Percentiles rank a stretch among this genome's conserved stretches.
These are phyloP conservation scores for Nephrotoma guestfalica DNA, from an alignment of 2,888 invertebrate species.

Conservation along the genomic window DNA sequence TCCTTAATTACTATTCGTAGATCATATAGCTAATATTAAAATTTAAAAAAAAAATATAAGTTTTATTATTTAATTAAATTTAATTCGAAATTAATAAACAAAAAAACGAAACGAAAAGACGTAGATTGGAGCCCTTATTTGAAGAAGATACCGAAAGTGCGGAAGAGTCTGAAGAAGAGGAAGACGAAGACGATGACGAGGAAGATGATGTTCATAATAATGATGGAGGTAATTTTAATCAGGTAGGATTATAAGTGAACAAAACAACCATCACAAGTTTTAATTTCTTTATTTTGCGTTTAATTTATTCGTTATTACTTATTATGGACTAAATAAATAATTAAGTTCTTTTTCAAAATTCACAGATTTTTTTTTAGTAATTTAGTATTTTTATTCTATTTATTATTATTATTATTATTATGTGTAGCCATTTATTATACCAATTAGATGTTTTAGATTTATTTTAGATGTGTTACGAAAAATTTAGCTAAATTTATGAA, in stretches of 20 bases:
- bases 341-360: background rate
- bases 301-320: background rate
- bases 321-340: background rate
- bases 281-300: background rate
- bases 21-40: too few species aligned
- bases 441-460: background rate
- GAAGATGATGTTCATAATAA: slow-evolving; percentile 8
- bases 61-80: background rate
- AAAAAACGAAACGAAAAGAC: slow-evolving; percentile 36
- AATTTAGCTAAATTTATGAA: background rate
- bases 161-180: slow-evolving; percentile 32
- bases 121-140: slow-evolving; percentile 65
- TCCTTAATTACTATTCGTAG: too few species aligned
- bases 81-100: background rate
- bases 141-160: slow-evolving; percentile 68
- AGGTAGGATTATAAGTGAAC: slow-evolving; percentile 11
- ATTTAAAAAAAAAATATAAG: too few species aligned
- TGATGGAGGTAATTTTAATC: slow-evolving; percentile 11
- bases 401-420: background rate
- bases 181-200: slow-evolving; percentile 23
- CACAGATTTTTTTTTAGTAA: background rate
- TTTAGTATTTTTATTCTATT: background rate
- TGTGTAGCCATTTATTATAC: background rate
- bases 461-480: background rate
- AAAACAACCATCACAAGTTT: background rate